Evolutionary conservation across 2,888 invertebrate species (phyloP).

Genomic region (Epiblema foenella): DNA sequence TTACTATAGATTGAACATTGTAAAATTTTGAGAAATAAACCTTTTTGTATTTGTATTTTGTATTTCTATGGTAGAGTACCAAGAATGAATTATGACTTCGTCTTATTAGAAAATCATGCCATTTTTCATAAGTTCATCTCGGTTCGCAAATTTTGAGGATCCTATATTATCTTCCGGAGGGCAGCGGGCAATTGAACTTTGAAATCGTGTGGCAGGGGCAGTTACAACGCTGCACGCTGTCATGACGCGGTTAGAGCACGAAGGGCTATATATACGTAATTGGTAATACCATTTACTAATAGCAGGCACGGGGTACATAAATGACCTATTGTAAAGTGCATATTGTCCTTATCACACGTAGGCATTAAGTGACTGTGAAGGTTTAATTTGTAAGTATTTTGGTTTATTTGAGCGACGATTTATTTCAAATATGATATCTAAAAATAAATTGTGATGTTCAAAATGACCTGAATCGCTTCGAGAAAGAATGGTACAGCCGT

Average conservation of each 20-base stretch:
- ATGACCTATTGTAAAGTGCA: conserved; percentile 21
- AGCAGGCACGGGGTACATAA: too few species aligned
- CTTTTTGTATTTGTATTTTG: too few species aligned
- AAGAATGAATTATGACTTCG: not conserved
- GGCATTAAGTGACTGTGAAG: conserved; percentile 1
- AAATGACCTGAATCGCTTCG: too few species aligned
- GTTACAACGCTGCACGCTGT: conserved; percentile 48
- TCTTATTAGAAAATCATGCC: too few species aligned
- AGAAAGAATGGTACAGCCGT: too few species aligned
- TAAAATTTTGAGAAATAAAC: too few species aligned
- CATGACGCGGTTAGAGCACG: conserved; percentile 47
- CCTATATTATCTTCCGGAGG: conserved; percentile 42
- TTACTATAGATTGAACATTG: too few species aligned
- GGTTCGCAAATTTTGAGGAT: conserved; percentile 4
- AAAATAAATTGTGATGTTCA: not conserved
- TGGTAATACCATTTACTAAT: too few species aligned
- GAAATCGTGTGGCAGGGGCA: conserved; percentile 51
- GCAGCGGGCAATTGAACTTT: conserved; percentile 52
- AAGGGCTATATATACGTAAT: conserved; percentile 12
- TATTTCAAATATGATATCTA: not conserved
- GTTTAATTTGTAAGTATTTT: not conserved
- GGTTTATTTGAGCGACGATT: not conserved
- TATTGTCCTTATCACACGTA: conserved; percentile 21
- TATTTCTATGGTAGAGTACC: not conserved
- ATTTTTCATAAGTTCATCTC: too few species aligned